Evolutionary conservation across 2,797 vertebrate species (phyloP).

Genomic region (Lophius americanus): DNA sequence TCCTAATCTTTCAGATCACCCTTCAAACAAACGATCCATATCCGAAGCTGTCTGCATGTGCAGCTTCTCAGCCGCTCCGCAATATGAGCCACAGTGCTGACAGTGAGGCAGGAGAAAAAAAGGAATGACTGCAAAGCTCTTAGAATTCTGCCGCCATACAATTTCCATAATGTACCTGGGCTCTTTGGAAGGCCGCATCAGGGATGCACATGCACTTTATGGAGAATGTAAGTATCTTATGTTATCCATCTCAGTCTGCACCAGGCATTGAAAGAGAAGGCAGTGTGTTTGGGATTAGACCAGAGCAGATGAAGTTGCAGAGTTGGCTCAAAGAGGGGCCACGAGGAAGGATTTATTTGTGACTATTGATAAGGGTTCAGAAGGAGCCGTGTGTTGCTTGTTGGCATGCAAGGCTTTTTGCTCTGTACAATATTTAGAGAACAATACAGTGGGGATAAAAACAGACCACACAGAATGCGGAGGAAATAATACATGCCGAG

Average conservation of each 20-base stretch:
- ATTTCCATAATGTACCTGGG: constrained; percentile 88
- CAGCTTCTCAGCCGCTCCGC: no score
- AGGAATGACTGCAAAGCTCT: constrained; percentile 51
- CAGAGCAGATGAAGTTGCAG: constrained; percentile 27
- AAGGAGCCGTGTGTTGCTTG: no score
- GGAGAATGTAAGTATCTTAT: constrained; percentile 9
- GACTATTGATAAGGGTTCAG: no score
- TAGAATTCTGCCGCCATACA: constrained; percentile 41
- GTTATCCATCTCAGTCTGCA: constrained; percentile 20
- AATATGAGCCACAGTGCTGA: neutral
- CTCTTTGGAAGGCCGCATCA: constrained; percentile 81
- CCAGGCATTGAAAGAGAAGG: constrained; percentile 18
- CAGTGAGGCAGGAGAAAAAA: constrained; percentile 11
- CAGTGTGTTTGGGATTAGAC: constrained; percentile 43
- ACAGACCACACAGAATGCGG: no score
- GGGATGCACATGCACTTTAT: constrained; percentile 8
- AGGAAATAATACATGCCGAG: no score
- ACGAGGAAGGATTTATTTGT: constrained; percentile 18
- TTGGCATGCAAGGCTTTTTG: no score
- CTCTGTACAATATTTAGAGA: no score
- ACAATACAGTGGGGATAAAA: no score
- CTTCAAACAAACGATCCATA: no score
- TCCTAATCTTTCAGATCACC: no score
- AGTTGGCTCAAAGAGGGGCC: constrained; percentile 26
- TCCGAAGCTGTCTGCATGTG: no score